phyloP scores from a whole-genome alignment of 2,888 invertebrate species.

The Drosophila mercatorum region DNA sequence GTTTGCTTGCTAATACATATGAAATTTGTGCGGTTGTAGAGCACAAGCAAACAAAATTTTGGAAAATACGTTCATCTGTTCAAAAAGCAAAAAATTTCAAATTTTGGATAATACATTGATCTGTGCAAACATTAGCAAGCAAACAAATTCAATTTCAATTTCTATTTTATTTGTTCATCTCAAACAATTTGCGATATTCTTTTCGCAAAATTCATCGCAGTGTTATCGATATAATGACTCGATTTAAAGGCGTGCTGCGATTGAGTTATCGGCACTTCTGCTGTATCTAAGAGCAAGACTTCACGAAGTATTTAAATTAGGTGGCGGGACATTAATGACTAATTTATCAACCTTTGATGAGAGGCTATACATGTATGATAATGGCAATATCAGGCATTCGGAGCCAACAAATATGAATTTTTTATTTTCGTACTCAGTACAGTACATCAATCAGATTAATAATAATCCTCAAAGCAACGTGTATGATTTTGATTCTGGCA shows the following conservation, averaged over 20 bases:
- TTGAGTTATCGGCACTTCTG: neutral
- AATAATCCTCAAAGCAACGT: neutral
- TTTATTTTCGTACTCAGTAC: no score
- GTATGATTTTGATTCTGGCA: slow-evolving; percentile 4
- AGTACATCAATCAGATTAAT: neutral
- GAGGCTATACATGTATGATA: slow-evolving; percentile 1
- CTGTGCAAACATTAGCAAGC: neutral
- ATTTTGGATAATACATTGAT: no score
- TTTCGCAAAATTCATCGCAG: no score
- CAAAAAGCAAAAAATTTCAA: no score
- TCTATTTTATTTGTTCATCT: neutral
- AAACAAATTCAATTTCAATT: neutral
- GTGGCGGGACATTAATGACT: neutral
- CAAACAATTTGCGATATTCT: neutral
- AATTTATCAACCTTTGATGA: neutral
- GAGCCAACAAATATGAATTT: no score
- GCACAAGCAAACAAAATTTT: no score
- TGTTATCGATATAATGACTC: neutral
- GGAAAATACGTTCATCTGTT: no score
- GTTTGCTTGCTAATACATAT: no score
- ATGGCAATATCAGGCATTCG: neutral
- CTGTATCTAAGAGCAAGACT: neutral
- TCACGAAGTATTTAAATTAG: neutral
- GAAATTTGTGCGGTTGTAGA: no score
- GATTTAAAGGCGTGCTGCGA: neutral